Evolutionary conservation across 2,888 invertebrate genomes (phyloP), one percentile per base, ranked within the genome.

Genomic region (Caenorhabditis sp.): DNA sequence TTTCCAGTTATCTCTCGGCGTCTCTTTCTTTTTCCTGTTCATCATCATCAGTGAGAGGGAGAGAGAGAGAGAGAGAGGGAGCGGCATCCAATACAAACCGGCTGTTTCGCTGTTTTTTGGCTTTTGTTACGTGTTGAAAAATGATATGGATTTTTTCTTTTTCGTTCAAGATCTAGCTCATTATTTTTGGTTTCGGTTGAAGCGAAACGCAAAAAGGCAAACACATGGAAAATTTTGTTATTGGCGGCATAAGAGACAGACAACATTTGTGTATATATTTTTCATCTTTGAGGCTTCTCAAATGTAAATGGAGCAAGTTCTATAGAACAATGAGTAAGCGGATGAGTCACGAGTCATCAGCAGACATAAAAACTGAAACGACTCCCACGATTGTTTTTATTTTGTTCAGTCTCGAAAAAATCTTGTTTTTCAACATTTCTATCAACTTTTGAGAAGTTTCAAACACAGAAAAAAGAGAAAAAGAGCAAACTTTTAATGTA

Each of bases 71-170:
- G 31, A 31, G 26, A 31, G 44, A 47, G 35, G 47, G 51, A 66
- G 49, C 66, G 66, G 35, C 66, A 66, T 66, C 66, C 73, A 73
- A 73, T 51, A 73, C 22, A 74, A 74, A 74, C 74, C 74, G 74
- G 56, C 74, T 61, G 61, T 61, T 61, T 61, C 51, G 35, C 59
- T 56, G 8, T 74, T 41, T 64, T 74, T 74, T 66, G 54, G 47
- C 31, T 73, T 61, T 73, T 51, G 61, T 24, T 28, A 61, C 49
- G 51, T 51, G 51, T 35, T 41, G 44, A 70, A 70, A 69, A 44
- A 24, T 69, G 47, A 31, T 66, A 47, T 66, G 49, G 59, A 41
- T 61, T 35, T 72, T 47, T 35, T n/a, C 19, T 10, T 47, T 51
- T 61, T 10, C 28, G 24, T 24, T 51, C n/a, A 12, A 16, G 44